phyloP scores from a whole-genome alignment of 30 jellyfish, hydroid and myxozoan genomes.

The Chrysaora quinquecirrha region DNA sequence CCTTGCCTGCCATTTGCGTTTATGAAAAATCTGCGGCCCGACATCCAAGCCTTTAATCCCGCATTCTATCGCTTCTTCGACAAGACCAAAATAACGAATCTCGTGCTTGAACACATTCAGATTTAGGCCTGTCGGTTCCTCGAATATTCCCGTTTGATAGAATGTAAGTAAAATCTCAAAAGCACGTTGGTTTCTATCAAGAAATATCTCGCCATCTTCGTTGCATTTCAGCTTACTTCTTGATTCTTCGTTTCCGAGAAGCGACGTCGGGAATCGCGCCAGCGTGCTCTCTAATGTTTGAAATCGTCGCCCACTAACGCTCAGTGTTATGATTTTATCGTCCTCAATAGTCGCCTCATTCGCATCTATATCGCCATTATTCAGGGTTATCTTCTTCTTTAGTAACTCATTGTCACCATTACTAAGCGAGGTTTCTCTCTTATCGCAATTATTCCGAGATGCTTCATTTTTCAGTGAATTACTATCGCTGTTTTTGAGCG shows the following conservation, averaged over 20 bases:
- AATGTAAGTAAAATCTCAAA: slow-evolving; percentile 82
- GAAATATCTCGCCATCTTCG: slow-evolving; percentile 76
- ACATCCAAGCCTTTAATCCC: slow-evolving; percentile 81
- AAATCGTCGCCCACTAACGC: slow-evolving; percentile 91
- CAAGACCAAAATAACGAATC: slow-evolving; percentile 85
- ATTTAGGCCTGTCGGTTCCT: slow-evolving; percentile 83
- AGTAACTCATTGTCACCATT: not conserved
- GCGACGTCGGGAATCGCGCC: slow-evolving; percentile 82
- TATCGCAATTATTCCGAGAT: too few relatives aligned
- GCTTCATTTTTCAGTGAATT: too few relatives aligned
- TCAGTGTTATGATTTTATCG: slow-evolving; percentile 66
- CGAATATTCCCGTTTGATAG: slow-evolving; percentile 95
- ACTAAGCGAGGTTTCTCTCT: not conserved
- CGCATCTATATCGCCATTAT: not conserved
- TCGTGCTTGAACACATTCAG: slow-evolving; percentile 82
- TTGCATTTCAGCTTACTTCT: slow-evolving; percentile 68
- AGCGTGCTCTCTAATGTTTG: slow-evolving; percentile 81
- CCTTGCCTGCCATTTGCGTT: slow-evolving; percentile 73
- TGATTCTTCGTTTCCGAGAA: slow-evolving; percentile 75
- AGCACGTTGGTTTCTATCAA: slow-evolving; percentile 81
- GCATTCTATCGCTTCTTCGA: slow-evolving; percentile 84
- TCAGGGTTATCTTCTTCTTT: not conserved
- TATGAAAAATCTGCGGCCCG: slow-evolving; percentile 37
- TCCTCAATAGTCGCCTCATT: not conserved
- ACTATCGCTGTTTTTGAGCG: too few relatives aligned